These are phyloP conservation scores for Leptinotarsa tumamoca DNA, from an alignment of 2,888 invertebrate genomes.

Conservation along the genomic window DNA sequence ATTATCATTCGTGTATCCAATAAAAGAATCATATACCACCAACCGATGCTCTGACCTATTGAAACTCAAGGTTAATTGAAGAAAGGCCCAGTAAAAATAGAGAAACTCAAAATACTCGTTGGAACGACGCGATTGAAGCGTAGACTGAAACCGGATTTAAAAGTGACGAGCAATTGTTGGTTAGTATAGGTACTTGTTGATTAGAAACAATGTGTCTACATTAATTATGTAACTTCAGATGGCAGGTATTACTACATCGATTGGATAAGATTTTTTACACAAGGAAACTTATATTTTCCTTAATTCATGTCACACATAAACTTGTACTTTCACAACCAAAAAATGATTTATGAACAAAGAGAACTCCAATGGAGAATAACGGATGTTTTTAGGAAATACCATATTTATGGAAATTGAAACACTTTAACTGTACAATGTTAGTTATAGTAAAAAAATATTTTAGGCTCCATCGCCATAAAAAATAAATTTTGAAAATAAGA, in stretches of 20 bases:
- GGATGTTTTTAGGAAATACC: too few relatives aligned
- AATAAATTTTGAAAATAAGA: too few relatives aligned
- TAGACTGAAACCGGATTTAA: neutral
- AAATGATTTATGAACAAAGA: neutral
- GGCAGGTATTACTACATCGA: too few relatives aligned
- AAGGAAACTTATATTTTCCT: too few relatives aligned
- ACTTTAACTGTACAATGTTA: too few relatives aligned
- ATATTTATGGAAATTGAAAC: too few relatives aligned
- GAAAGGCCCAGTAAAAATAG: conserved; percentile 11
- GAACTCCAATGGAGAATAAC: neutral
- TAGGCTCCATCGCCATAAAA: too few relatives aligned
- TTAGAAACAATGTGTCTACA: neutral
- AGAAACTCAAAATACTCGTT: neutral
- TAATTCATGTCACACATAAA: too few relatives aligned
- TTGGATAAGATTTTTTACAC: too few relatives aligned
- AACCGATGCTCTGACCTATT: conserved; percentile 27
- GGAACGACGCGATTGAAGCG: neutral
- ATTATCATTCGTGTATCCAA: conserved; percentile 18
- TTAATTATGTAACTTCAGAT: too few relatives aligned
- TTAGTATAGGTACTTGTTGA: neutral
- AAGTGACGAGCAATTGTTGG: neutral
- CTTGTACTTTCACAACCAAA: neutral
- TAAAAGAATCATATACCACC: conserved; percentile 23
- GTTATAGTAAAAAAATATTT: too few relatives aligned
- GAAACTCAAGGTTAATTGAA: conserved; percentile 24